A percentile compares a stretch with the other conserved stretches of the same genome.
Evolutionary conservation across 2,797 vertebrate genomes (phyloP).

Genomic region (Gambelia wislizenii): DNA sequence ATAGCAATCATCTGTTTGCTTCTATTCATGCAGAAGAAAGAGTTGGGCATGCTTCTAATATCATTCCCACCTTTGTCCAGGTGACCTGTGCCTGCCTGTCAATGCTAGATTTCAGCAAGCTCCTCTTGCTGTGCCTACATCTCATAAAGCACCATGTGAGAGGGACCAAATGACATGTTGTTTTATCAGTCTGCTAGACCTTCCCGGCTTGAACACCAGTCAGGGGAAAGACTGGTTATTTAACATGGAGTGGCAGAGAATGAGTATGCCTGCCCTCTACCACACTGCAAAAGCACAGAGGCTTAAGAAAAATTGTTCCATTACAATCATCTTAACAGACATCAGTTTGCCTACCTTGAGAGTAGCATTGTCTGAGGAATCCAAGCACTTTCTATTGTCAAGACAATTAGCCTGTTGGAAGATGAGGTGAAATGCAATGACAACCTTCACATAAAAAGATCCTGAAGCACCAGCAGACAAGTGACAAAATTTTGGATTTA

Average conservation of each 20-base stretch:
- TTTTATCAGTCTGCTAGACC: neutral
- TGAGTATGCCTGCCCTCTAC: neutral
- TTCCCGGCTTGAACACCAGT: neutral
- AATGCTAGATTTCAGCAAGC: neutral
- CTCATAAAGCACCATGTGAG: neutral
- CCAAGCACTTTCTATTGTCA: neutral
- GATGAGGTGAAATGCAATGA: neutral
- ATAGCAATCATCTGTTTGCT: neutral
- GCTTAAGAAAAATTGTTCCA: neutral
- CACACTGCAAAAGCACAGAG: neutral
- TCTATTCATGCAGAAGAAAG: neutral
- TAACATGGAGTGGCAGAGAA: neutral
- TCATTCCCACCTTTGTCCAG: conserved; percentile 15
- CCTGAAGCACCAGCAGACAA: neutral
- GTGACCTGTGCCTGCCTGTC: neutral
- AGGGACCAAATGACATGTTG: neutral
- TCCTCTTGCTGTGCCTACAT: neutral
- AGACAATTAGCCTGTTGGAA: neutral
- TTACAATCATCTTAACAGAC: neutral
- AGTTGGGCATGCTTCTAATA: neutral
- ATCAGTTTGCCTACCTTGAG: neutral
- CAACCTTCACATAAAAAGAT: neutral
- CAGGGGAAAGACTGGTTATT: neutral
- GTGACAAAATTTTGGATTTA: neutral
- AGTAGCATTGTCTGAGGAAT: neutral